Base-by-base conservation (phyloP, 30 jellyfish, hydroid and myxozoan species). In the Aurelia aurita region DNA sequence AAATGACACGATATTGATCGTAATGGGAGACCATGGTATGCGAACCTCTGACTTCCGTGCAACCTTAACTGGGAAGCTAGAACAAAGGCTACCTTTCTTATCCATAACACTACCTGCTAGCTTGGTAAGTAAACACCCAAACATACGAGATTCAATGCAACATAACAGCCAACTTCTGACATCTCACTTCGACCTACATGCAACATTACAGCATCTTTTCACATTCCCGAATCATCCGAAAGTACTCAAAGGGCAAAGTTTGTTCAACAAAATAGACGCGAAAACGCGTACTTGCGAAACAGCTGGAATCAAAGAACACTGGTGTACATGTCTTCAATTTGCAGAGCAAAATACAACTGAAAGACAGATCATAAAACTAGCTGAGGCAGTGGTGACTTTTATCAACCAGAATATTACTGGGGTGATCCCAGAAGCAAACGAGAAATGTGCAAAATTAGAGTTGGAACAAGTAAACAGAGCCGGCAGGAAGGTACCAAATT, bases 271-370 rank as follows among this genome's bases (percentile, higher is more conserved):
- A 11, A 89, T 89, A 13, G 95, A 81, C 77, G 79, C 79, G 10
- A 22, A 14, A 11, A 62, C 25, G 9, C 90, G 97, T 20, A 63
- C 87, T n/a, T 89, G 97, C 54, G 87, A 28, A 20, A 31, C 69
- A 15, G 84, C 96, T 6, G 97, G 97, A 2, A 71, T 89, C 28
- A 32, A 62, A 15, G 91, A 74, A 18, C 87, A 82, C 32, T 89
- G 91, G 91, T 89, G 97, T 55, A 91, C 96, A 0, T 89, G 97
- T 68, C 46, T 81, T n/a, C 39, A 65, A 45, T 81, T 12, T 67
- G 13, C 60, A 7, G 44, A 27, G 1, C 47, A 65, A 18, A 43
- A 19, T 22, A 32, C 43, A 8, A 51, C 28, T n/a, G 75, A 57
- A 20, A 16, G 16, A 3, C 25, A 45, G 3, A 22, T 68, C 2